Conservation (phyloP, 2,888 invertebrate species). For the Idaea biselata region DNA sequence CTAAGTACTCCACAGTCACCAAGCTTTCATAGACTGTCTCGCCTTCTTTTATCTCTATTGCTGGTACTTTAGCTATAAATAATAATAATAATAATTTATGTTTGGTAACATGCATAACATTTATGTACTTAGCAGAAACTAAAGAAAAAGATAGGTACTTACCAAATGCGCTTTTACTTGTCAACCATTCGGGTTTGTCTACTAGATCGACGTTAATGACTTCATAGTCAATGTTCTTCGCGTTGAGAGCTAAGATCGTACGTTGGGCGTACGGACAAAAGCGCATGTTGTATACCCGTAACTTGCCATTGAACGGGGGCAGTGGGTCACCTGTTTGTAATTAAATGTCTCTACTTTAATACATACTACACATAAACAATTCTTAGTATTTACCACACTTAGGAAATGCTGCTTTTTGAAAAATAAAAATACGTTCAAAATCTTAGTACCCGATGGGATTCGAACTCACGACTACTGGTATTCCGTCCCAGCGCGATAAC, state of each 20-base stretch:
- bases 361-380: no score
- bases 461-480: no score
- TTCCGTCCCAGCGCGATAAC: no score
- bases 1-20: conserved; percentile 89
- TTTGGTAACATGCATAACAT: no score
- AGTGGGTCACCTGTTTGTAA: conserved; percentile 76
- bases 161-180: conserved; percentile 82
- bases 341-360: no score
- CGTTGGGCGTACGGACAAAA: conserved; percentile 91
- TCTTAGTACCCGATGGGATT: no score
- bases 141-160: conserved; percentile 22
- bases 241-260: conserved; percentile 86
- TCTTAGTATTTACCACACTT: no score
- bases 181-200: conserved; percentile 90
- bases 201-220: conserved; percentile 85
- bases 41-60: conserved; percentile 84
- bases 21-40: conserved; percentile 88
- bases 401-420: no score
- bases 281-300: conserved; percentile 89
- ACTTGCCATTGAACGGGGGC: conserved; percentile 83
- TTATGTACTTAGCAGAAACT: no score
- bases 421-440: no score
- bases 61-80: conserved; percentile 85
- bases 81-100: no score
- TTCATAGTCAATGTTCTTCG: conserved; percentile 89